A percentile compares a stretch with the other conserved stretches of the same genome.
These are phyloP conservation scores for Spilogale gracilis DNA, from an alignment of 2,113 vertebrate species.

Conservation along the genomic window DNA sequence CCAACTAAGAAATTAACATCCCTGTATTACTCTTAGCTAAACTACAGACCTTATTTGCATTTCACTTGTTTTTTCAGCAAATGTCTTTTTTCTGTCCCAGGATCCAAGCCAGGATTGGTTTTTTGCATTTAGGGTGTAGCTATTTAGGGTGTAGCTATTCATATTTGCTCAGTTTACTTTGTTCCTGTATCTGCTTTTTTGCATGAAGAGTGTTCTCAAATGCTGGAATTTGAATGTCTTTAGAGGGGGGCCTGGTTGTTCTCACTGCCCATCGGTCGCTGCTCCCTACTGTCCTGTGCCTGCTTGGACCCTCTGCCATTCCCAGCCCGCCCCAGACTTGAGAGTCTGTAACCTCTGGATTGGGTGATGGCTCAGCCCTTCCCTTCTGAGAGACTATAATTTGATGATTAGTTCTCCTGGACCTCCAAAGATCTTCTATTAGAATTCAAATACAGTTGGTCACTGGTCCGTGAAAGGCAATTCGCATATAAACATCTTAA, in stretches of 20 bases:
- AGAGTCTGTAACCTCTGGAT: background rate
- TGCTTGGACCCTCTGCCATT: background rate
- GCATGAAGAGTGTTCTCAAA: background rate
- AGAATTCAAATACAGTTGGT: background rate
- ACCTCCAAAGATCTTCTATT: background rate
- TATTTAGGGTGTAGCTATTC: background rate
- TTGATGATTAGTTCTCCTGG: background rate
- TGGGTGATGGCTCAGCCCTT: background rate
- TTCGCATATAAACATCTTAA: background rate
- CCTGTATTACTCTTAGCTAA: background rate
- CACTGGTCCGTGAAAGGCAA: background rate
- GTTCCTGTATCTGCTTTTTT: conserved; percentile 5
- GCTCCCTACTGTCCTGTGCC: background rate
- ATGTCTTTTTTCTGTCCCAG: background rate
- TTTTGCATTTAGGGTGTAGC: too few species aligned
- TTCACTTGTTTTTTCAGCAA: background rate
- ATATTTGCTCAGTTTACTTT: background rate
- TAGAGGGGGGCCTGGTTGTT: background rate
- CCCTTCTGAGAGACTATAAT: background rate
- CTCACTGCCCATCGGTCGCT: background rate
- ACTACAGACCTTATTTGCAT: background rate
- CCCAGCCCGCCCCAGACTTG: background rate
- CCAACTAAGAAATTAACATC: background rate
- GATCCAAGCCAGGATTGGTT: background rate
- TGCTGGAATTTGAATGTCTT: background rate